A percentile compares a stretch with the other conserved stretches of the same genome.
phyloP scores from a whole-genome alignment of 2,888 invertebrate genomes.

The Rhimphoctona megacephalus region DNA sequence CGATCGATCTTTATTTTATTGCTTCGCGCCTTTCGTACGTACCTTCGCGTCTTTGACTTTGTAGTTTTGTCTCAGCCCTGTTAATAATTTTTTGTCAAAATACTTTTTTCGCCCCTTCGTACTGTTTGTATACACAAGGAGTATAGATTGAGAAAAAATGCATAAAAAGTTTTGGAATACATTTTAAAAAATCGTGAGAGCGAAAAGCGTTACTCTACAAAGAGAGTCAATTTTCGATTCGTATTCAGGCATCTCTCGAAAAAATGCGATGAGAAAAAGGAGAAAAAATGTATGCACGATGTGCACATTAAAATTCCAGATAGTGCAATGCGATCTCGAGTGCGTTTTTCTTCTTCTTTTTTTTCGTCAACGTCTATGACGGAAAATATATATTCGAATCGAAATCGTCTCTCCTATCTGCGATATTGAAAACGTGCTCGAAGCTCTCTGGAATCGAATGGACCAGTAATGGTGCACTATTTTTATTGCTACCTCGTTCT shows the following conservation, averaged over 20 bases:
- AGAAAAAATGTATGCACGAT: slow-evolving; percentile 10
- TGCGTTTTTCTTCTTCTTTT: slow-evolving; percentile 16
- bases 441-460: slow-evolving; percentile 25
- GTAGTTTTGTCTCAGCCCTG: slow-evolving; percentile 22
- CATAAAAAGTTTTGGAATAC: slow-evolving; percentile 17
- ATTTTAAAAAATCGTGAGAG: slow-evolving; percentile 13
- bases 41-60: slow-evolving; percentile 31
- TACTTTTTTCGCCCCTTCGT: neutral
- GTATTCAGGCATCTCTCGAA: slow-evolving; percentile 46
- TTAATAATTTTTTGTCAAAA: neutral
- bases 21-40: slow-evolving; percentile 22
- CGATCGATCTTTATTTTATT: slow-evolving; percentile 56
- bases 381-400: slow-evolving; percentile 33
- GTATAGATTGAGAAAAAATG: slow-evolving; percentile 1
- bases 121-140: slow-evolving; percentile 17
- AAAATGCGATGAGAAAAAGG: slow-evolving; percentile 2
- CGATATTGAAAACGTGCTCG: slow-evolving; percentile 65
- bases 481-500: slow-evolving; percentile 24
- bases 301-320: slow-evolving; percentile 38
- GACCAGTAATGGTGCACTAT: slow-evolving; percentile 16
- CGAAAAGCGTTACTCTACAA: slow-evolving; percentile 26
- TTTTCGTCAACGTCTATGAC: slow-evolving; percentile 21
- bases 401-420: slow-evolving; percentile 18
- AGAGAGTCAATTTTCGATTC: slow-evolving; percentile 39
- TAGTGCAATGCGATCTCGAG: slow-evolving; percentile 26